Percentiles rank a stretch among this genome's conserved stretches.
Conservation (phyloP, 2,113 vertebrate species). For the Macroglossus sobrinus region DNA sequence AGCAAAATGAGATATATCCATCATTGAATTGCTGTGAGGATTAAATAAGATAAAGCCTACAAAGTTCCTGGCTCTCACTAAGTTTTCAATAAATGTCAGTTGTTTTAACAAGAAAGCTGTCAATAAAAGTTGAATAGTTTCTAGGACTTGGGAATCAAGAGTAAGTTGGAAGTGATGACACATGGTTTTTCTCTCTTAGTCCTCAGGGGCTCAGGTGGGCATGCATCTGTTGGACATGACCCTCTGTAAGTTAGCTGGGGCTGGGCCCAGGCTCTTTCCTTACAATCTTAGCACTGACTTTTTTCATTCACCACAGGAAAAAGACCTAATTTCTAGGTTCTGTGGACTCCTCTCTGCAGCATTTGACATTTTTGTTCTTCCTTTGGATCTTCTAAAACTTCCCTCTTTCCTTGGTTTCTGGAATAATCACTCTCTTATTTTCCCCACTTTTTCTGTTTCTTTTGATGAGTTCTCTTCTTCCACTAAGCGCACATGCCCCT, state of each 20-base stretch:
- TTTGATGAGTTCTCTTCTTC: not conserved
- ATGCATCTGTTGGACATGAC: not conserved
- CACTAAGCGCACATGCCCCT: accelerated
- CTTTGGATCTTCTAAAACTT: not conserved
- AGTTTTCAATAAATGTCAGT: not conserved
- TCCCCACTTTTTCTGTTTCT: not conserved
- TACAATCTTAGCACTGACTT: not conserved
- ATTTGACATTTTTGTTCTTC: not conserved
- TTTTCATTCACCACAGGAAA: not conserved
- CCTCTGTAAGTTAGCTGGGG: not conserved
- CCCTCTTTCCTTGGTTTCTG: not conserved
- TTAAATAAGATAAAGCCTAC: not conserved
- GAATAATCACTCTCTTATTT: not conserved
- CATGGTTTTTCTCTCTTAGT: not conserved
- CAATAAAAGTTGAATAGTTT: not conserved
- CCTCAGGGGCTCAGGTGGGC: not conserved
- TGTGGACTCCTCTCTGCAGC: not conserved
- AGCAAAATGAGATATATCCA: not conserved
- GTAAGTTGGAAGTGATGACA: not conserved
- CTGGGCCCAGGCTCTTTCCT: not conserved
- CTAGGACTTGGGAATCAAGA: not conserved
- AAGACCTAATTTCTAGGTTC: not conserved
- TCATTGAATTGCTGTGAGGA: not conserved
- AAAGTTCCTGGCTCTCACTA: not conserved
- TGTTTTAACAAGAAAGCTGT: constrained; percentile 22